These are phyloP conservation scores for Typhlichthys subterraneus DNA, from an alignment of 2,797 vertebrate genomes.

Conservation along the genomic window DNA sequence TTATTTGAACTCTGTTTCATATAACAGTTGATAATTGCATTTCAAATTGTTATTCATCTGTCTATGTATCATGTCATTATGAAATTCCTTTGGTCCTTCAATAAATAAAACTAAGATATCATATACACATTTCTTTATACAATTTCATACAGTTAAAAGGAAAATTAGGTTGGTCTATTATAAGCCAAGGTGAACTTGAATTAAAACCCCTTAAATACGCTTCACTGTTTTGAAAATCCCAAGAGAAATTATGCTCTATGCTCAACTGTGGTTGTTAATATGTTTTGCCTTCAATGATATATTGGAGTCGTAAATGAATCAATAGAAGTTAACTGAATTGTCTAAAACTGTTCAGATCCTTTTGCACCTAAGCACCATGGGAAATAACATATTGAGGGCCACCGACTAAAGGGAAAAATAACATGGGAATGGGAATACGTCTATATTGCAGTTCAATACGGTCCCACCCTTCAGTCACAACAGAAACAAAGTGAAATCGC, in stretches of 20 bases:
- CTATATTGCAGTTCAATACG: conserved; percentile 49
- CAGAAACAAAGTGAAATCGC: conserved; percentile 10
- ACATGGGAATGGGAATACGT: conserved; percentile 24
- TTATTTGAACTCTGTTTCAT: conserved; percentile 84
- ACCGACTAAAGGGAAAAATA: conserved; percentile 29
- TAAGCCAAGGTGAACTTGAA: conserved; percentile 67
- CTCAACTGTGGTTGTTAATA: conserved; percentile 45
- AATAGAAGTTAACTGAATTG: conserved; percentile 47
- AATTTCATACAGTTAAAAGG: conserved; percentile 88
- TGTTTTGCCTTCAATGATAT: conserved; percentile 63
- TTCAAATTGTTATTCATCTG: conserved; percentile 83
- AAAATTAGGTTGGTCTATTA: conserved; percentile 74
- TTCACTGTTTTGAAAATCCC: conserved; percentile 61
- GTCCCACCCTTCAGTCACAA: too few relatives aligned
- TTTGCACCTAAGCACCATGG: conserved; percentile 39
- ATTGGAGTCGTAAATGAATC: conserved; percentile 66
- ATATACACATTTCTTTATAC: conserved; percentile 91
- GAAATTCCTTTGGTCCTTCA: conserved; percentile 88
- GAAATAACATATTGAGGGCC: conserved; percentile 37
- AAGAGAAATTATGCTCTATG: conserved; percentile 49
- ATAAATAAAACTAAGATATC: conserved; percentile 93
- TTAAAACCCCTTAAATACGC: conserved; percentile 65
- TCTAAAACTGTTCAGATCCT: conserved; percentile 44
- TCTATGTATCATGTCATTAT: conserved; percentile 81
- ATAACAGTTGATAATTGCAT: conserved; percentile 83